Conservation (phyloP, 2,797 vertebrate species). For the Busarellus nigricollis region DNA sequence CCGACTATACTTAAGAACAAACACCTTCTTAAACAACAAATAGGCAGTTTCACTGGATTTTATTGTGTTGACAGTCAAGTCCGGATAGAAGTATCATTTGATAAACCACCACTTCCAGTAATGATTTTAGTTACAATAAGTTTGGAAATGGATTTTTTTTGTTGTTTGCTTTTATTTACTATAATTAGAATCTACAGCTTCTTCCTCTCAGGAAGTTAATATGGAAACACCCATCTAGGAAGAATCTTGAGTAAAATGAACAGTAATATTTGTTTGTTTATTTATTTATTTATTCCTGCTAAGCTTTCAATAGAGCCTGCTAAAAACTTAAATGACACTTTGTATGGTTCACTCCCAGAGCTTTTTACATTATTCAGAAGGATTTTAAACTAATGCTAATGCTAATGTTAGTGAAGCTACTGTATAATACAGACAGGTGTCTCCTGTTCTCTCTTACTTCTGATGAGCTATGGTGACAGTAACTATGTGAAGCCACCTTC, state of each 20-base stretch:
- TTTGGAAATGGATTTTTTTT: background rate
- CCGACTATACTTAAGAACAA: background rate
- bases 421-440: background rate
- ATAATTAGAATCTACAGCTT: background rate
- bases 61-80: background rate
- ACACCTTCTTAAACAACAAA: background rate
- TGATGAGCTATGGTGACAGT: background rate
- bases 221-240: background rate
- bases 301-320: background rate
- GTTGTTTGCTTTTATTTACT: background rate
- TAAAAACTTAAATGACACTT: background rate
- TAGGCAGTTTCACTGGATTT: background rate
- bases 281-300: background rate
- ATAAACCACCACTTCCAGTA: background rate
- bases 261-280: rapidly evolving
- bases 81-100: background rate
- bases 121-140: background rate
- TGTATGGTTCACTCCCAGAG: background rate
- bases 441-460: background rate
- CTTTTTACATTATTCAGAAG: background rate
- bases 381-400: background rate
- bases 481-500: background rate
- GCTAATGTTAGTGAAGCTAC: background rate
- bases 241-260: background rate
- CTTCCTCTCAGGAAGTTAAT: background rate